Conservation (phyloP, 1,140 invertebrate species). For the Zaprionus ornatus region DNA sequence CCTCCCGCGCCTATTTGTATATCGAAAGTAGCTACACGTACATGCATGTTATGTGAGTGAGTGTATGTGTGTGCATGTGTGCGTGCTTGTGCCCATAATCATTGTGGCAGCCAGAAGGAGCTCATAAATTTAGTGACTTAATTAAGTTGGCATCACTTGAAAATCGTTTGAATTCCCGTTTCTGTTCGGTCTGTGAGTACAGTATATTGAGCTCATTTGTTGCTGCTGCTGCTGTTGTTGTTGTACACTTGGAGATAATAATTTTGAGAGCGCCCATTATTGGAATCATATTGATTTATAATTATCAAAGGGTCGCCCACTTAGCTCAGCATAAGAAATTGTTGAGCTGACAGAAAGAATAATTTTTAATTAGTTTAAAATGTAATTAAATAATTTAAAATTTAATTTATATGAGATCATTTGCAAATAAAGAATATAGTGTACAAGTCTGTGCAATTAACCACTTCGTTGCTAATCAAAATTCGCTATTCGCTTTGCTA, state of each 20-base stretch:
- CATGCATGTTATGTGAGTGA: slow-evolving; percentile 20
- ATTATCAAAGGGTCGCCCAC: slow-evolving; percentile 55
- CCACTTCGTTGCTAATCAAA: neutral
- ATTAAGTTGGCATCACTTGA: slow-evolving; percentile 80
- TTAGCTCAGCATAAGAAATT: neutral
- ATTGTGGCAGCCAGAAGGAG: slow-evolving; percentile 58
- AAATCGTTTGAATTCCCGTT: slow-evolving; percentile 75
- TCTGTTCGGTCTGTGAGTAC: neutral
- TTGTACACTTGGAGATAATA: slow-evolving; percentile 68
- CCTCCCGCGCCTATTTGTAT: slow-evolving; percentile 44
- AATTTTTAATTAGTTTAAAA: neutral
- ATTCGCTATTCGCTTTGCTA: neutral
- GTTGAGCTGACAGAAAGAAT: neutral
- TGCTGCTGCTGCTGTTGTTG: slow-evolving; percentile 26
- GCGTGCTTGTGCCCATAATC: slow-evolving; percentile 38
- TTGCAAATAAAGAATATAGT: too few species aligned
- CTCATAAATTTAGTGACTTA: slow-evolving; percentile 81
- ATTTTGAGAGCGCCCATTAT: slow-evolving; percentile 73
- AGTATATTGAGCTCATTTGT: neutral
- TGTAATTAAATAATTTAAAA: neutral
- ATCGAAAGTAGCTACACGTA: slow-evolving; percentile 38
- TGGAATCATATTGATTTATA: slow-evolving; percentile 76
- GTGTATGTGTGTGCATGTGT: slow-evolving; percentile 18
- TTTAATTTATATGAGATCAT: neutral
- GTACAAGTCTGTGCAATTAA: too few species aligned